phyloP scores from a whole-genome alignment of 2,888 invertebrate genomes.

The Hirudinaria manillensis region DNA sequence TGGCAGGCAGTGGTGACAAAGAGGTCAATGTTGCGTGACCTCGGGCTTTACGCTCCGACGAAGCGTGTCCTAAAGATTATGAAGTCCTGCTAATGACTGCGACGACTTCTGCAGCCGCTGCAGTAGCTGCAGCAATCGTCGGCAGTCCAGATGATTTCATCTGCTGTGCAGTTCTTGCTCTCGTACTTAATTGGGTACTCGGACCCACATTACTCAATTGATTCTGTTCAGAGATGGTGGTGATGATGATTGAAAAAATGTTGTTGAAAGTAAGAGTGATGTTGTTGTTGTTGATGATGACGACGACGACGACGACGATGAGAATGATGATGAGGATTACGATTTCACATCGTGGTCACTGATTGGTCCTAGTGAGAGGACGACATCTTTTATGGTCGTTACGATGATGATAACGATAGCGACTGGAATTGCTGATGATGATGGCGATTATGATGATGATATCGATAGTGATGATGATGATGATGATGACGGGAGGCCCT shows the following conservation, averaged over 20 bases:
- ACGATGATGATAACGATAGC: neutral
- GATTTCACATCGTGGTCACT: no score
- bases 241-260: neutral
- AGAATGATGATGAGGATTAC: no score
- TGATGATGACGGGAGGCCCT: conserved; percentile 3
- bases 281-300: neutral
- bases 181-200: no score
- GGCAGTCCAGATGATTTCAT: neutral
- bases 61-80: neutral
- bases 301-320: neutral
- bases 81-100: neutral
- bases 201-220: no score
- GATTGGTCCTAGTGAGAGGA: no score
- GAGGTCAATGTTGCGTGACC: conserved; percentile 13
- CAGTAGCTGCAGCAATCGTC: neutral
- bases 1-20: conserved; percentile 11
- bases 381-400: neutral
- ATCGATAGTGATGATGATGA: neutral
- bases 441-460: neutral
- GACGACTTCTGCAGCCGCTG: neutral
- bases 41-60: neutral
- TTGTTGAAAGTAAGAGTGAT: neutral
- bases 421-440: neutral
- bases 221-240: no score
- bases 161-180: neutral